phyloP scores from a whole-genome alignment of 1,140 invertebrate genomes.

The Trichonephila inaurata region DNA sequence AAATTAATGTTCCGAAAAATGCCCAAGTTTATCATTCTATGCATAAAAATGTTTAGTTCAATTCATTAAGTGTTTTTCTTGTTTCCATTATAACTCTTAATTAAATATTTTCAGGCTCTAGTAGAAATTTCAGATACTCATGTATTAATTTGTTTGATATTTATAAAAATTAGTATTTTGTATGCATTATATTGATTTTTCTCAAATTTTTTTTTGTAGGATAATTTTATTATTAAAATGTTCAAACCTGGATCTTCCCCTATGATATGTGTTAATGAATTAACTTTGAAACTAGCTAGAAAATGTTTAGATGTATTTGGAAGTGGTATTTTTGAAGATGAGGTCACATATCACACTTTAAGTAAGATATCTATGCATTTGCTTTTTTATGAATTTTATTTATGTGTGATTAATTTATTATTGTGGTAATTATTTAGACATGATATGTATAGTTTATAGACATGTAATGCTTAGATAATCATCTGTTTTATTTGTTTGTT shows the following conservation, averaged over 20 bases:
- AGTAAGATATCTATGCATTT: not conserved
- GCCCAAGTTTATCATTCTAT: too few species aligned
- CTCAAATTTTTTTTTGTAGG: slow-evolving; percentile 82
- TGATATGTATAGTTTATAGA: too few species aligned
- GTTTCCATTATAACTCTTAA: too few species aligned
- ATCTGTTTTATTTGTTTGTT: too few species aligned
- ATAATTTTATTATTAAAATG: slow-evolving; percentile 90
- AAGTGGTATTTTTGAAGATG: slow-evolving; percentile 86
- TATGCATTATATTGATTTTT: not conserved
- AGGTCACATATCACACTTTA: slow-evolving; percentile 80
- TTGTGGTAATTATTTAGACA: not conserved
- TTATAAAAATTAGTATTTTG: not conserved
- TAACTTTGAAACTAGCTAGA: slow-evolving; percentile 89
- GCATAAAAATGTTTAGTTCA: too few species aligned
- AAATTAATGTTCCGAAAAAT: too few species aligned
- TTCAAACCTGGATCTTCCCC: slow-evolving; percentile 86
- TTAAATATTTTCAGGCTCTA: not conserved
- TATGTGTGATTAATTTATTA: not conserved
- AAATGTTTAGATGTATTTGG: slow-evolving; percentile 90
- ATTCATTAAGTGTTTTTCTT: too few species aligned
- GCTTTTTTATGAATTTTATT: not conserved
- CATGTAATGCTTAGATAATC: too few species aligned
- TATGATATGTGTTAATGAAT: slow-evolving; percentile 83
- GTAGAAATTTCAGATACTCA: not conserved
- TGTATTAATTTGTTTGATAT: not conserved